These are phyloP conservation scores for Smittia aterrima DNA, from an alignment of 2,888 invertebrate species.

Conservation along the genomic window DNA sequence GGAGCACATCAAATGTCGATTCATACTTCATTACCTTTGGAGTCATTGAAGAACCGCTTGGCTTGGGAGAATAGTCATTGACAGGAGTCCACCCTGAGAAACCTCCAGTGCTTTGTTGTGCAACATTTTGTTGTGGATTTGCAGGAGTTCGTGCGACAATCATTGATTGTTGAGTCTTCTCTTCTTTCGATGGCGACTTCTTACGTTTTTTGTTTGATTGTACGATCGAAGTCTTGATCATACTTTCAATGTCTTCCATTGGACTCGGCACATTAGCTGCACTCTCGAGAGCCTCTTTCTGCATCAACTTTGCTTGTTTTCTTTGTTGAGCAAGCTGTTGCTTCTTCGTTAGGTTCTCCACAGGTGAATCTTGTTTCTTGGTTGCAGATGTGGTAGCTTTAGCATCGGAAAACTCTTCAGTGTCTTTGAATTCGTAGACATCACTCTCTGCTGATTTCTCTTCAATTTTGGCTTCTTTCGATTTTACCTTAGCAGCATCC, in stretches of 20 bases:
- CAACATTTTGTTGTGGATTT: conserved; percentile 45
- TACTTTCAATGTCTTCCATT: conserved; percentile 38
- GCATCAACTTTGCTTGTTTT: conserved; percentile 26
- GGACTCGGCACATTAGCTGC: not conserved
- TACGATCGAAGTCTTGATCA: conserved; percentile 39
- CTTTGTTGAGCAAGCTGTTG: conserved; percentile 22
- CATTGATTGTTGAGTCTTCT: conserved; percentile 48
- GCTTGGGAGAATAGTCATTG: conserved; percentile 33
- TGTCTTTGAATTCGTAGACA: conserved; percentile 86
- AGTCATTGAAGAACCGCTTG: conserved; percentile 41
- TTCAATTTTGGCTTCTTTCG: conserved; percentile 18
- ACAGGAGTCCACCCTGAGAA: not conserved
- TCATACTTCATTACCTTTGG: conserved; percentile 46
- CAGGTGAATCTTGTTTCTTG: conserved; percentile 32
- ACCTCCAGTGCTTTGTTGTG: not conserved
- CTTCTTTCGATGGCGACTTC: conserved; percentile 48
- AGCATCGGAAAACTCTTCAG: conserved; percentile 55
- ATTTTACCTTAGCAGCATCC: conserved; percentile 32
- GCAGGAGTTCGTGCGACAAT: conserved; percentile 20
- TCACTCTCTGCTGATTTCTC: conserved; percentile 53
- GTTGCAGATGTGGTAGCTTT: conserved; percentile 26
- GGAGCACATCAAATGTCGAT: conserved; percentile 56
- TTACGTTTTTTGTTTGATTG: conserved; percentile 47
- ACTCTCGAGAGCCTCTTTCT: not conserved
- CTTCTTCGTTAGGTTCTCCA: conserved; percentile 2